phyloP scores from a whole-genome alignment of 1,140 invertebrate genomes.

The Wiebesia pumilae region DNA sequence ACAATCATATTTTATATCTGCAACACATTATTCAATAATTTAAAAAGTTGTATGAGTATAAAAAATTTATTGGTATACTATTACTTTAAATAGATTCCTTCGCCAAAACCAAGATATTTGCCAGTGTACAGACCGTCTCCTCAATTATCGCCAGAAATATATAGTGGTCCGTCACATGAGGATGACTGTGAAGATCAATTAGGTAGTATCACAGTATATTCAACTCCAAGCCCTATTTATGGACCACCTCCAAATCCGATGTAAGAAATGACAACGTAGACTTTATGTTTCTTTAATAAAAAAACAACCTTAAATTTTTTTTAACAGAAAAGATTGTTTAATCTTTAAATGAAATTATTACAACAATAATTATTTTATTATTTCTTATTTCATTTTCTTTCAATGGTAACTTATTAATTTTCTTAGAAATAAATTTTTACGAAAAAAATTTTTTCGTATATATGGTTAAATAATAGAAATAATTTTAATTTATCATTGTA shows the following conservation, averaged over 20 bases:
- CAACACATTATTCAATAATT: background rate
- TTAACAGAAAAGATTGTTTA: background rate
- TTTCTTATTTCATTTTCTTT: too few relatives aligned
- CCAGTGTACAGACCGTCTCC: background rate
- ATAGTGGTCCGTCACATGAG: constrained; percentile 1
- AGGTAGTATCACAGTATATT: constrained; percentile 14
- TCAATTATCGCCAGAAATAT: background rate
- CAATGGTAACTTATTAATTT: too few relatives aligned
- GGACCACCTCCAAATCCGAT: constrained; percentile 20
- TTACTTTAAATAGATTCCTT: constrained; percentile 14
- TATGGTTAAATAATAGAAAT: too few relatives aligned
- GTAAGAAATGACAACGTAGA: background rate
- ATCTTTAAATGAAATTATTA: too few relatives aligned
- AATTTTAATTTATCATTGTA: too few relatives aligned
- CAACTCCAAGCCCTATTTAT: background rate
- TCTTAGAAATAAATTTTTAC: too few relatives aligned
- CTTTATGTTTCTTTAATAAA: background rate
- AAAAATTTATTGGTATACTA: background rate
- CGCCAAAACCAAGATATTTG: background rate
- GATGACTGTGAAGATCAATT: constrained; percentile 19
- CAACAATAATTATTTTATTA: too few relatives aligned
- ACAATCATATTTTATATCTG: background rate
- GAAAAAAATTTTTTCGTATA: too few relatives aligned
- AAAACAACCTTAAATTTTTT: background rate
- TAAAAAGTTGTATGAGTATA: background rate